Base-by-base conservation (phyloP, 2,888 invertebrate species). In the Ectemnius cavifrons region DNA sequence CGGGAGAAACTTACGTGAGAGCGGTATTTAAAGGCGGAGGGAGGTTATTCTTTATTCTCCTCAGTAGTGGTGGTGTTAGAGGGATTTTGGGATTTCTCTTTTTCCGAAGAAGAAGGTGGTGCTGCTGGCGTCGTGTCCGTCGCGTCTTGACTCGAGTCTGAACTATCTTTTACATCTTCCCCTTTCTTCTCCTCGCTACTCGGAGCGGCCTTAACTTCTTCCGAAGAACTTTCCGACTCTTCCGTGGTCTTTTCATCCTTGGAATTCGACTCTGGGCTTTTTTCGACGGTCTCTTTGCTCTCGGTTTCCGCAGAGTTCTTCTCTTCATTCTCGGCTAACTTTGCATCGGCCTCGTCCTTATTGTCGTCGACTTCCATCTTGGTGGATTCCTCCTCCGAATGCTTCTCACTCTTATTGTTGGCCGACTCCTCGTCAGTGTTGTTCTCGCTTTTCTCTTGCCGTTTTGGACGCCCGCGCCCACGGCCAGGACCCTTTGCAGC, bases 391-490 rank as follows among this genome's bases (percentile, higher is more conserved):
- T 89, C 88, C 63, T 87, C 88, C 8, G 84, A 82, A 67, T 88
- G 81, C 59, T 90, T 89, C 45, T 90, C 89, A 23, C 84, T 87
- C 76, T 89, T 89, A 74, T 90, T 90, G 58, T 90, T 89, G 6
- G 84, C 73, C 4, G 85, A 79, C 28, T 89, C 88, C 8, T 89
- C 89, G 45, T 88, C 88, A 56, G 89, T 87, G 62, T 89, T 89
- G 23, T 89, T 87, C 45, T 90, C 90, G 63, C 87, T 85, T 67
- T 90, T 89, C 23, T 88, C 89, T 77, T 89, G 89, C 67, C 90
- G 86, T 74, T 91, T 91, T 2, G 90, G 90, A 73, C 90, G 89
- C 47, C 90, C 90, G 69, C 90, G 88, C 46, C 90, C 90, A 45
- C 90, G 90, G 57, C 91, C 91, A 37, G 89, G 88, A 4, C 91